phyloP scores from a whole-genome alignment of 2,113 vertebrate genomes.

The Aptenodytes forsteri region DNA sequence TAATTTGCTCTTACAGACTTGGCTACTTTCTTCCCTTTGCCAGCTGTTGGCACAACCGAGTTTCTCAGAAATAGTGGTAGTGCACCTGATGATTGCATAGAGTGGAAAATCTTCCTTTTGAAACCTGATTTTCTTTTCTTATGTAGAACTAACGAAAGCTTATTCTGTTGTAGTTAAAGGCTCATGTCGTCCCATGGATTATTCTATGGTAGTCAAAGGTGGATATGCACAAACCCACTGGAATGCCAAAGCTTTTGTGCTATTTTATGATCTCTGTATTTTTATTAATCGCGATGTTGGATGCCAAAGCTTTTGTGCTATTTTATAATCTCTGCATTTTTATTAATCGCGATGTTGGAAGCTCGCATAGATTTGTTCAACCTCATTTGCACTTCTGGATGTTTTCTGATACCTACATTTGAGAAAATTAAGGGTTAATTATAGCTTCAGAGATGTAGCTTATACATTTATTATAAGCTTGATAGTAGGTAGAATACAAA shows the following conservation, averaged over 20 bases:
- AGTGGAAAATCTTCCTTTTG: not conserved
- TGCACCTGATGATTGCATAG: not conserved
- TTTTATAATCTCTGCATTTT: not conserved
- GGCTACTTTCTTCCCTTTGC: not conserved
- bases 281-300: not conserved
- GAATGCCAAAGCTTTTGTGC: not conserved
- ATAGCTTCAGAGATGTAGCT: not conserved
- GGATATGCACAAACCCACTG: not conserved
- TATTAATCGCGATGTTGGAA: not conserved
- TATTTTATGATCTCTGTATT: not conserved
- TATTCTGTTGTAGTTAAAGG: not conserved
- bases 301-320: not conserved
- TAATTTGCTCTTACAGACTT: not conserved
- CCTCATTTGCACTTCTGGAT: not conserved
- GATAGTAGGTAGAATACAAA: constrained; percentile 58
- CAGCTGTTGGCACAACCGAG: not conserved
- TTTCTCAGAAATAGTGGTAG: not conserved
- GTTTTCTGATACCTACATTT: not conserved
- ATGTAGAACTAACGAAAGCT: not conserved
- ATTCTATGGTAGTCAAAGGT: not conserved
- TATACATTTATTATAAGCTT: not conserved
- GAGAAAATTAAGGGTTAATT: constrained; percentile 48
- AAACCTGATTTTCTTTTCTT: not conserved
- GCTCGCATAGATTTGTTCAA: not conserved
- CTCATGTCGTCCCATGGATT: not conserved